Evolutionary conservation across 2,113 vertebrate genomes (phyloP).

Genomic region (Microcebus griseorufus): DNA sequence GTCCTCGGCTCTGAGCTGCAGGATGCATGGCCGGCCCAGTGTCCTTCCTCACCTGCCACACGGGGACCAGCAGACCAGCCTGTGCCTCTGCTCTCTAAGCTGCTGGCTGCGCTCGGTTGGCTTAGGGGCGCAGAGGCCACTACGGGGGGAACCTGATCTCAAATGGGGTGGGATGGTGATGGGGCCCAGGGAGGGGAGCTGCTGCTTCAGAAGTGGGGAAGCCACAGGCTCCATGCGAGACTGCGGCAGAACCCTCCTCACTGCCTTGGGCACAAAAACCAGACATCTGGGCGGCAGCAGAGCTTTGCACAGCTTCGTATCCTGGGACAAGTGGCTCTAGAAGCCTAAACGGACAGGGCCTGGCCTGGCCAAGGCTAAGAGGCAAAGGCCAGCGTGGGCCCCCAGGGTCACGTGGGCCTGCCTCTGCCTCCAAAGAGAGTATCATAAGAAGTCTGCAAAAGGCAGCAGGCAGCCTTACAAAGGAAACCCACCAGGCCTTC

Average conservation of each 20-base stretch:
- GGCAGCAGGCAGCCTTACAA: neutral
- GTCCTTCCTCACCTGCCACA: neutral
- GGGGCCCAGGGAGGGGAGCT: neutral
- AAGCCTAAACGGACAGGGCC: neutral
- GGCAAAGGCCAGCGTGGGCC: neutral
- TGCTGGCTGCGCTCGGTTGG: neutral
- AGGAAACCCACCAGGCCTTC: neutral
- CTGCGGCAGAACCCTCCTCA: neutral
- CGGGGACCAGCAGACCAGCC: neutral
- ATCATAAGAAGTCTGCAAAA: neutral
- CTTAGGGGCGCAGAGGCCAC: neutral
- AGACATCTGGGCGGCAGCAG: neutral
- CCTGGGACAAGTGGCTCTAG: neutral
- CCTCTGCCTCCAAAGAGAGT: neutral
- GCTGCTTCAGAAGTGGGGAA: neutral
- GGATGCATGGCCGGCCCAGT: neutral
- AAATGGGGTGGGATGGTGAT: neutral
- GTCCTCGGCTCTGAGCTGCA: neutral
- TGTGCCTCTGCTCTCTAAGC: neutral
- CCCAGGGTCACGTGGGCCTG: neutral
- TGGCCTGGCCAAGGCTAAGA: neutral
- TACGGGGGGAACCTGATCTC: conserved; percentile 18
- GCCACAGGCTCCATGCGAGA: neutral
- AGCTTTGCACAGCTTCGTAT: neutral
- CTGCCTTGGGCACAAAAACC: neutral